Percentiles rank a stretch among this genome's conserved stretches.
Evolutionary conservation across 2,113 vertebrate species (phyloP).

Genomic region (Catharus bicknelli): DNA sequence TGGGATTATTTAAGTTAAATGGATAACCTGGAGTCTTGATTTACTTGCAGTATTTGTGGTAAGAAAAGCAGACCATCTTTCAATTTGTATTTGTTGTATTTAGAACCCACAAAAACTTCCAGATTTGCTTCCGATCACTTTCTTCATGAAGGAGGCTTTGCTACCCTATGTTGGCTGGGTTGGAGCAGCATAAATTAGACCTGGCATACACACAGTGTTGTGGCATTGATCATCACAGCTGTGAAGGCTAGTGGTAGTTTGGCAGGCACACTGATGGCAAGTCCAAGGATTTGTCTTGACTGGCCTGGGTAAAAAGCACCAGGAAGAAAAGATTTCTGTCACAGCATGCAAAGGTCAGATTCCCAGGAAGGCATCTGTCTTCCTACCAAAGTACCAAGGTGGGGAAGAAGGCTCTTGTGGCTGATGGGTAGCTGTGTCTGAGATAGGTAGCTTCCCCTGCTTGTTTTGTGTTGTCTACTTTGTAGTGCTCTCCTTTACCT

Average conservation of each 20-base stretch:
- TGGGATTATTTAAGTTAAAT: not conserved
- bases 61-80: not conserved
- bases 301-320: not conserved
- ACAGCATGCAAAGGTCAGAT: not conserved
- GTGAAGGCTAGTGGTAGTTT: not conserved
- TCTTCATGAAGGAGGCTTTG: not conserved
- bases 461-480: not conserved
- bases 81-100: not conserved
- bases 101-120: not conserved
- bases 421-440: not conserved
- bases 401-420: not conserved
- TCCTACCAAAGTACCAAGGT: fast-evolving
- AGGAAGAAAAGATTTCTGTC: not conserved
- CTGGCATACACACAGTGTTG: fast-evolving
- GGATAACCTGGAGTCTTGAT: not conserved
- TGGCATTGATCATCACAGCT: fast-evolving
- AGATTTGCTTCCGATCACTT: not conserved
- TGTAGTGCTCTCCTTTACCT: not conserved
- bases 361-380: not conserved
- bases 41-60: not conserved
- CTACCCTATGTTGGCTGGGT: not conserved
- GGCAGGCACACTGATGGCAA: not conserved
- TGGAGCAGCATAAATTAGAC: not conserved
- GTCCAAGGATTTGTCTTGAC: not conserved
- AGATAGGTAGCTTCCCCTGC: not conserved